Percentiles rank a stretch among this genome's conserved stretches.
Conservation (phyloP, 2,113 vertebrate species). For the Nestor notabilis region DNA sequence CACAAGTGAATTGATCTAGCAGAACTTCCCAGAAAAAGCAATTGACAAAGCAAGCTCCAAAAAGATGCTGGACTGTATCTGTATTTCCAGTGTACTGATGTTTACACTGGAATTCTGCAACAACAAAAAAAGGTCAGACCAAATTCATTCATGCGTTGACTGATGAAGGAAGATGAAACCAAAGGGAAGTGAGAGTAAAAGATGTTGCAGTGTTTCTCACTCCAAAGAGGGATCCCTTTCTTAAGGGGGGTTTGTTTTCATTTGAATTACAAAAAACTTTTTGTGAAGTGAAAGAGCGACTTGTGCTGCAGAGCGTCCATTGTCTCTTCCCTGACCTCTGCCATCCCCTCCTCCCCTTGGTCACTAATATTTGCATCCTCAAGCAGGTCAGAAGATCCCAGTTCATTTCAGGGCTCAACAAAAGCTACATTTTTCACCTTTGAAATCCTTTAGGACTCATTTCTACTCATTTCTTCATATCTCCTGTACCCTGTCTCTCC, state of each 20-base stretch:
- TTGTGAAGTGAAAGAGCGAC: background rate
- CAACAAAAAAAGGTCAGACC: background rate
- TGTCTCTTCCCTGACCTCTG: constrained; percentile 4
- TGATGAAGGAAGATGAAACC: constrained; percentile 2
- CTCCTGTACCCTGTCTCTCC: background rate
- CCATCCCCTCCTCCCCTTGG: background rate
- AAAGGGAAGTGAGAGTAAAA: constrained; percentile 16
- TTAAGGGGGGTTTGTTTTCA: background rate
- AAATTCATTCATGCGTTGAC: constrained; percentile 9
- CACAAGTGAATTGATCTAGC: background rate
- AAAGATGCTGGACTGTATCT: background rate
- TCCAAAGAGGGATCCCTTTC: background rate
- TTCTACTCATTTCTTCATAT: background rate
- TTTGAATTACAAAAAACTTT: constrained; percentile 44
- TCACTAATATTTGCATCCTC: background rate
- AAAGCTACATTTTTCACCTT: background rate
- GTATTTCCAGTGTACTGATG: background rate
- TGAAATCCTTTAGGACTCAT: background rate
- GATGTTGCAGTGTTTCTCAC: background rate
- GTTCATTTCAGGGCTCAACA: background rate
- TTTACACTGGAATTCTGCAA: background rate
- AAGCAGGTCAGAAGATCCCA: background rate
- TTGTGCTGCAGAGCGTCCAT: background rate
- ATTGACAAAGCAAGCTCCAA: background rate
- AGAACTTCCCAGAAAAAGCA: background rate